Evolutionary conservation across 1,140 invertebrate genomes (phyloP).

Genomic region (Centruroides sculpturatus): DNA sequence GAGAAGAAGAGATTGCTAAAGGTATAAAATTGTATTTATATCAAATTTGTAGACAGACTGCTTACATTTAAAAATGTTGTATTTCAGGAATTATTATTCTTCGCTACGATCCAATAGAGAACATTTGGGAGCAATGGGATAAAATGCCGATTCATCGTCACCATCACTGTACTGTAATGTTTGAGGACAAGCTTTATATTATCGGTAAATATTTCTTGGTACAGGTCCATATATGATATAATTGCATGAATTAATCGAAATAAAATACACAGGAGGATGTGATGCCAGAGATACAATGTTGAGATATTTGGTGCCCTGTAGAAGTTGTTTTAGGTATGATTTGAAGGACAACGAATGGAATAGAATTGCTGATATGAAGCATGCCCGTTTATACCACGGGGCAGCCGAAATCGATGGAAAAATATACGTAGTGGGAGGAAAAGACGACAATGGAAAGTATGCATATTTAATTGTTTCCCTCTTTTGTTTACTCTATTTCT

Average conservation of each 20-base stretch:
- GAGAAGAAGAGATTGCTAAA: neutral
- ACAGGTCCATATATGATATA: too few species aligned
- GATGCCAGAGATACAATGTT: neutral
- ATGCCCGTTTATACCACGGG: slow-evolving; percentile 4
- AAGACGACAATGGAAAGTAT: slow-evolving; percentile 6
- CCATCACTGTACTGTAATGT: neutral
- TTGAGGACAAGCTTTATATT: neutral
- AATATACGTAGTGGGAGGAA: slow-evolving; percentile 10
- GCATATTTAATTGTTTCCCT: neutral
- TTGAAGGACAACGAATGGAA: neutral
- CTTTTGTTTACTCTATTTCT: neutral
- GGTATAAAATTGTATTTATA: too few species aligned
- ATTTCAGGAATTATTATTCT: neutral
- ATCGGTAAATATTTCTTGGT: slow-evolving; percentile 1
- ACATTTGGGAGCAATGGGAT: neutral
- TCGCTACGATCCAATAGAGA: neutral
- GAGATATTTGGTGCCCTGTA: slow-evolving; percentile 1
- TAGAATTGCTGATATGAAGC: neutral
- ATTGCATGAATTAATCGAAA: too few species aligned
- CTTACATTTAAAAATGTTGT: neutral
- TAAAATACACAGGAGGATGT: neutral
- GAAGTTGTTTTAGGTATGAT: neutral
- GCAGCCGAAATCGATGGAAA: neutral
- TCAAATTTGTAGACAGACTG: too few species aligned
- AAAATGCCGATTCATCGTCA: neutral